Evolutionary conservation across 2,888 invertebrate genomes (phyloP).

Genomic region (Chrysodeixis includens): DNA sequence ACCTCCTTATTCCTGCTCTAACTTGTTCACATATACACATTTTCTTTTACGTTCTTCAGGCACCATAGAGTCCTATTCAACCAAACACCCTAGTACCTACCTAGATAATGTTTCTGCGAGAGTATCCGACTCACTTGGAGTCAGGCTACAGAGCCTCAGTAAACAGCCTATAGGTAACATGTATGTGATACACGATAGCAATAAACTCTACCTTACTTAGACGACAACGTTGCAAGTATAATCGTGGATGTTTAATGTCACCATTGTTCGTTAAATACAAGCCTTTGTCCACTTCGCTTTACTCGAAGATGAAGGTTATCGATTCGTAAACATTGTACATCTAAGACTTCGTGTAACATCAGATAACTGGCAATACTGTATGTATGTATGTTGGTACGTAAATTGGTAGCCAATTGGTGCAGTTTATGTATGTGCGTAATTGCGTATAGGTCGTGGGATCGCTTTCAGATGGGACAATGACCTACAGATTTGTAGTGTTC

Average conservation of each 20-base stretch:
- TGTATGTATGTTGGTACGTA: not conserved
- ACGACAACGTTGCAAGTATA: constrained; percentile 29
- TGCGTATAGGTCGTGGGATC: not conserved
- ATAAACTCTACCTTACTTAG: constrained; percentile 16
- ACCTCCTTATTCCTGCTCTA: no score
- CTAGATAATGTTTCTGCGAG: not conserved
- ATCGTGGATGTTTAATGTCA: constrained; percentile 52
- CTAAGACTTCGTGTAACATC: constrained; percentile 7
- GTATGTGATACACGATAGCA: constrained; percentile 3
- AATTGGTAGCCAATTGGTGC: constrained; percentile 2
- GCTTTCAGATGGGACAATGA: not conserved
- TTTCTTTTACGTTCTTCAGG: no score
- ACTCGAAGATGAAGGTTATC: constrained; percentile 55
- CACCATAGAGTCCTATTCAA: no score
- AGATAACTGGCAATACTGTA: constrained; percentile 23
- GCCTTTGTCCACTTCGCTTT: constrained; percentile 51
- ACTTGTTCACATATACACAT: no score
- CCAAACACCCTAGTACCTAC: no score
- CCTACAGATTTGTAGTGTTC: not conserved
- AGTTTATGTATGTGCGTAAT: no score
- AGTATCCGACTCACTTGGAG: not conserved
- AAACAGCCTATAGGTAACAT: not conserved
- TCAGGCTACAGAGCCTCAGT: not conserved
- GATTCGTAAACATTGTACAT: constrained; percentile 35
- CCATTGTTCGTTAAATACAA: constrained; percentile 51